These are phyloP conservation scores for Epinephelus fuscoguttatus DNA, from an alignment of 2,113 vertebrate species.

Conservation along the genomic window DNA sequence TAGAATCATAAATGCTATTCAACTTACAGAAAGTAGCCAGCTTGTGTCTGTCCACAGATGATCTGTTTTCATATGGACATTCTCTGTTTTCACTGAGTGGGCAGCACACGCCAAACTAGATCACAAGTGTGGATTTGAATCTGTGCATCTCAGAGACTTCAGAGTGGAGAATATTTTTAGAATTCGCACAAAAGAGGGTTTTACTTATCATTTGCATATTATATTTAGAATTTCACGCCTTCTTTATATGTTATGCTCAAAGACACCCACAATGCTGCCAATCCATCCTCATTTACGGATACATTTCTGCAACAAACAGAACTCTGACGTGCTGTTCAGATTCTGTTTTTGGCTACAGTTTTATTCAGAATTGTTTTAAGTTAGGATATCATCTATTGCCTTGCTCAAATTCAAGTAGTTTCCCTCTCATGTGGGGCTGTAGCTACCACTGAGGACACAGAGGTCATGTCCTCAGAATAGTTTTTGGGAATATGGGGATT, in stretches of 20 bases:
- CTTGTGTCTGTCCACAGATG: slow-evolving; percentile 37
- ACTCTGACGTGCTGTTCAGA: not conserved
- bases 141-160: not conserved
- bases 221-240: slow-evolving; percentile 1
- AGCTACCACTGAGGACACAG: not conserved
- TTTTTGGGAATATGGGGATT: not conserved
- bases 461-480: not conserved
- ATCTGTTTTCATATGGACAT: slow-evolving; percentile 27
- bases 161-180: not conserved
- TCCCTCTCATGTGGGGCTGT: not conserved
- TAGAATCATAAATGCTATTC: slow-evolving; percentile 56
- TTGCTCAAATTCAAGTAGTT: not conserved
- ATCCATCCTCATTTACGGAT: not conserved
- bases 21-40: slow-evolving; percentile 39
- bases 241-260: not conserved
- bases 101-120: not conserved
- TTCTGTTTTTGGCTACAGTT: no score
- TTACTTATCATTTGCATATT: slow-evolving; percentile 15
- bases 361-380: not conserved
- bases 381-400: not conserved
- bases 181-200: slow-evolving; percentile 9
- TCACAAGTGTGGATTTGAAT: slow-evolving; percentile 24
- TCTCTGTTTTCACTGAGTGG: slow-evolving; percentile 12
- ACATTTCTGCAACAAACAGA: not conserved
- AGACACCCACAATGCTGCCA: slow-evolving; percentile 18